Evolutionary conservation across 2,888 invertebrate genomes (phyloP), one percentile per base, ranked within the genome.

Genomic region (Leptopilina myrica): DNA sequence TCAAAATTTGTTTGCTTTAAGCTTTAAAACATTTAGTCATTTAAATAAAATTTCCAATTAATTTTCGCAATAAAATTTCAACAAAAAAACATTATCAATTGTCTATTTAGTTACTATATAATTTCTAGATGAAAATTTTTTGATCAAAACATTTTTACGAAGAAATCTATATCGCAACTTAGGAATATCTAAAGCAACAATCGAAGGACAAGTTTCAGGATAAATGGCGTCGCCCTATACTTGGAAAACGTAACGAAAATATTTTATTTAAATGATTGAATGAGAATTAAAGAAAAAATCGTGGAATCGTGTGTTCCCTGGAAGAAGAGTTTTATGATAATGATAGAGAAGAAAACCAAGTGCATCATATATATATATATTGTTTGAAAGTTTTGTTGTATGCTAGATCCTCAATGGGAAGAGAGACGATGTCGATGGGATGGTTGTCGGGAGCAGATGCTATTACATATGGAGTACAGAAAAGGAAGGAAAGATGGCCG

Each of bases 401-500:
- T 78, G 79, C 62, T 79, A 81, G 84, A 85, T 84, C 84, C 77
- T 46, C 69, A 78, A 80, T 43, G 43, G 43, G 43, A 43, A 77
- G 46, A 62, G n/a, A 79, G 76, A 80, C 62, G 33, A 33, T 33
- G 33, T 76, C 79, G 64, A 59, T 75, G 65, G 84, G 82, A 84
- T 80, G 78, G 83, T 69, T 80, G 83, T 69, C 80, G 81, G 76
- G 80, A 76, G 87, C 89, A 88, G 89, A 89, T 90, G 89, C 90
- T 90, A 88, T 90, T 90, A 89, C 90, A 89, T 90, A 91, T 90
- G 90, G 90, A 90, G 89, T 88, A 88, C 87, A 89, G 89, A 89
- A 90, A 90, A 90, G 88, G 88, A 89, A 89, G 84, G 89, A 89
- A 89, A 90, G 89, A 90, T 90, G 90, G 82, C 84, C 84, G 81